These are phyloP conservation scores for Amblyteles armatorius DNA, from an alignment of 2,888 invertebrate species.

Conservation along the genomic window DNA sequence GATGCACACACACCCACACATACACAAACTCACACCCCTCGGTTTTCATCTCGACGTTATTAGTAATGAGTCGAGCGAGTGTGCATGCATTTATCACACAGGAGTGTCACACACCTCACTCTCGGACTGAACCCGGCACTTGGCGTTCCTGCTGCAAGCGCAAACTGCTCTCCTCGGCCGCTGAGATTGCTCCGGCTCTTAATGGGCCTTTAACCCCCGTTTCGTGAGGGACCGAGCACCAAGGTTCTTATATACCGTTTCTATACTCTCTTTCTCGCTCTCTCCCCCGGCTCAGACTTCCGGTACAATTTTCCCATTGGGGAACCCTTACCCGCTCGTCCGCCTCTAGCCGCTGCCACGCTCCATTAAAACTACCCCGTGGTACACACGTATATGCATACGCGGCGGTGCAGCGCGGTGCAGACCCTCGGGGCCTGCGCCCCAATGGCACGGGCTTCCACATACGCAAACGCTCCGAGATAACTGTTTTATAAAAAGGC, in stretches of 20 bases:
- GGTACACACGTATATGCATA: too few species aligned
- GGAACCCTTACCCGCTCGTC: constrained; percentile 58
- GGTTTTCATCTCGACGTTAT: constrained; percentile 50
- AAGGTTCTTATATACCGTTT: constrained; percentile 15
- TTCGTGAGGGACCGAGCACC: constrained; percentile 40
- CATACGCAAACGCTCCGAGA: neutral
- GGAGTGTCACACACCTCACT: constrained; percentile 49
- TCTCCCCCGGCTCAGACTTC: constrained; percentile 74
- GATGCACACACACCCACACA: neutral
- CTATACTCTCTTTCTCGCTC: constrained; percentile 53
- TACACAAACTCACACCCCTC: neutral
- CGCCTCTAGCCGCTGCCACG: neutral
- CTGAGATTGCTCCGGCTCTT: constrained; percentile 76
- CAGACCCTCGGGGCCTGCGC: neutral
- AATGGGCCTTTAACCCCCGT: constrained; percentile 80
- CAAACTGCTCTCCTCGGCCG: constrained; percentile 60
- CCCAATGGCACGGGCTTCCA: neutral
- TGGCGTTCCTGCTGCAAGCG: constrained; percentile 25
- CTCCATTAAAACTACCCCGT: constrained; percentile 16
- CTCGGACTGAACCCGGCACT: constrained; percentile 51
- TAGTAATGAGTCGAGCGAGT: constrained; percentile 35
- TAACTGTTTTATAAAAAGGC: neutral
- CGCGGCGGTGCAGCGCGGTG: too few species aligned
- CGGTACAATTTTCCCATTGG: constrained; percentile 80
- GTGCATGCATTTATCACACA: constrained; percentile 58